Percentiles rank a stretch among this genome's conserved stretches.
These are phyloP conservation scores for Pipa parva DNA, from an alignment of 2,113 vertebrate genomes.

Conservation along the genomic window DNA sequence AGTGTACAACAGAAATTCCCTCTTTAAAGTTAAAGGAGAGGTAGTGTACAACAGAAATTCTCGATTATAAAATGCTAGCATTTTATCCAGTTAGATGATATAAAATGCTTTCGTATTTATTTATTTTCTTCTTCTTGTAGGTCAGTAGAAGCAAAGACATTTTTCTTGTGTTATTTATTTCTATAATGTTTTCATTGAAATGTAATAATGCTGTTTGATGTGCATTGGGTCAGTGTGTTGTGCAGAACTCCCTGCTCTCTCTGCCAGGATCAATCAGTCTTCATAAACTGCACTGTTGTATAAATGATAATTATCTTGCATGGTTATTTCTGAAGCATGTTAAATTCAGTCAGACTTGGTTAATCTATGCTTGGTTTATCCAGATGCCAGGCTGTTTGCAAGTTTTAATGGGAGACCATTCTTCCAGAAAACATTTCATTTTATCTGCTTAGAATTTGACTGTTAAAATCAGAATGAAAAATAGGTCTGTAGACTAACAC, in stretches of 20 bases:
- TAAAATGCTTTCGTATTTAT: too few species aligned
- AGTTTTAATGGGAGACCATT: slow-evolving; percentile 38
- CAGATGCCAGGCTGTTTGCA: slow-evolving; percentile 38
- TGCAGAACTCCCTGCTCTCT: slow-evolving; percentile 45
- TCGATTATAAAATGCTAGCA: too few species aligned
- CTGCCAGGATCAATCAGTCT: slow-evolving; percentile 38
- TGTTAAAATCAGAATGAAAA: slow-evolving; percentile 39
- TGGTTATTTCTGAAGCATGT: slow-evolving; percentile 37
- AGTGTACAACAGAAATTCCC: too few species aligned
- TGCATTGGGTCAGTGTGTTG: slow-evolving; percentile 31
- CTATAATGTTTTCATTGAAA: neutral
- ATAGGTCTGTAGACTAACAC: slow-evolving; percentile 8
- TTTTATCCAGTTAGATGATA: too few species aligned
- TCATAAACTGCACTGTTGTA: slow-evolving; percentile 30
- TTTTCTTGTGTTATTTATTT: neutral
- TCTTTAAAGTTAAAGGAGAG: too few species aligned
- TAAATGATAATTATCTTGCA: slow-evolving; percentile 38
- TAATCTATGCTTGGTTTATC: slow-evolving; percentile 41
- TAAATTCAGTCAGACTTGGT: slow-evolving; percentile 41
- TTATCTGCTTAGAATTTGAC: slow-evolving; percentile 34
- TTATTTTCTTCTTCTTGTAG: too few species aligned
- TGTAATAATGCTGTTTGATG: slow-evolving; percentile 21
- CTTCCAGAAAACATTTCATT: slow-evolving; percentile 36
- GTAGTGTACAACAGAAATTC: too few species aligned
- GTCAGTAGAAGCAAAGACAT: neutral